phyloP scores from a whole-genome alignment of 2,113 vertebrate species.

The Catharus fuscescens region DNA sequence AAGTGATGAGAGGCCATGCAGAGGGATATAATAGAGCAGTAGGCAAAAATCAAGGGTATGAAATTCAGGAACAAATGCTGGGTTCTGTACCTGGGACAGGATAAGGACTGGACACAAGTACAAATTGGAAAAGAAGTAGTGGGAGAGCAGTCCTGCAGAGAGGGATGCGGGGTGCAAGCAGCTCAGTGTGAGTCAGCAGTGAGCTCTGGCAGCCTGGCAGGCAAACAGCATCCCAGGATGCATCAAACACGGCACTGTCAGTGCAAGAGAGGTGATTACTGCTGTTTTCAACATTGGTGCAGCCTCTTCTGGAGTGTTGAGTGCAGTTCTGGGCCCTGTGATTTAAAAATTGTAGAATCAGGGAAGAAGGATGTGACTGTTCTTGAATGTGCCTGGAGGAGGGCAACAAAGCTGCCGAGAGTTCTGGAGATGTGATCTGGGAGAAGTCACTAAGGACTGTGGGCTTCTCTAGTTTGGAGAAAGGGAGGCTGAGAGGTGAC shows the following conservation, averaged over 20 bases:
- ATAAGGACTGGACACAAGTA: not conserved
- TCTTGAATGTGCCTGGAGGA: not conserved
- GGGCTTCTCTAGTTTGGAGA: not conserved
- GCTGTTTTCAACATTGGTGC: not conserved
- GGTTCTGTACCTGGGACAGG: not conserved
- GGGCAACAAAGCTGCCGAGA: not conserved
- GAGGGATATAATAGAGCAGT: not conserved
- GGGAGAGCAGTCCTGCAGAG: not conserved
- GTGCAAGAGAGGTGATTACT: not conserved
- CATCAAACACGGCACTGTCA: not conserved
- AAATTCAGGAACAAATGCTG: not conserved
- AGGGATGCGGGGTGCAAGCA: not conserved
- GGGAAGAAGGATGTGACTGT: not conserved
- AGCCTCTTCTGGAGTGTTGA: not conserved
- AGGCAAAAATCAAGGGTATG: not conserved
- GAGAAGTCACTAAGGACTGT: not conserved
- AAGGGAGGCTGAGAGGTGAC: not conserved
- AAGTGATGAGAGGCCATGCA: not conserved
- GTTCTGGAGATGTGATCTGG: not conserved
- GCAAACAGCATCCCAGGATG: not conserved
- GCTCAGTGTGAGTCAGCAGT: not conserved
- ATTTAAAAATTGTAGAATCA: not conserved
- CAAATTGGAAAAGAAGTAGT: not conserved
- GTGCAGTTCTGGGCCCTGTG: not conserved
- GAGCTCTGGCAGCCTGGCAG: not conserved